phyloP scores from a whole-genome alignment of 2,797 vertebrate genomes.

The Ambastaia sidthimunki region DNA sequence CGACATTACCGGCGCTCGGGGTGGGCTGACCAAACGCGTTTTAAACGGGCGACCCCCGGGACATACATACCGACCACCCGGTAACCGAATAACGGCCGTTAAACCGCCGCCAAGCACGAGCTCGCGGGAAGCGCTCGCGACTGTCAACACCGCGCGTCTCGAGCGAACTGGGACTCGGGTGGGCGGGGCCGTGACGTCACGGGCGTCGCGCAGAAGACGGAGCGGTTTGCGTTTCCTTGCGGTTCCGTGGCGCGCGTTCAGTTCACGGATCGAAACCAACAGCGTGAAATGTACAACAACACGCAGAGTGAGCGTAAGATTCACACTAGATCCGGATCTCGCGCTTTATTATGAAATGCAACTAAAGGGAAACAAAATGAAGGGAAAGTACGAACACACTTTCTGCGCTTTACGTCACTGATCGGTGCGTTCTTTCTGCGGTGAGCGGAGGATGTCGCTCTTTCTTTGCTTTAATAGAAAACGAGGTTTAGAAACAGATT shows the following conservation, averaged over 20 bases:
- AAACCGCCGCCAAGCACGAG: slow-evolving; percentile 30
- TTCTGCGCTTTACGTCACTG: slow-evolving; percentile 28
- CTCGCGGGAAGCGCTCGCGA: slow-evolving; percentile 48
- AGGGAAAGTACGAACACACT: background rate
- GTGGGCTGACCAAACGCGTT: background rate
- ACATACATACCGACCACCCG: background rate
- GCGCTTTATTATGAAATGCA: too few relatives aligned
- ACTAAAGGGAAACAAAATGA: background rate
- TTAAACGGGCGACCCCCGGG: background rate
- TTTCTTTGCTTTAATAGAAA: background rate
- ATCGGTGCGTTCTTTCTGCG: background rate
- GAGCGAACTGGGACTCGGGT: slow-evolving; percentile 69
- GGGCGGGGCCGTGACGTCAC: slow-evolving; percentile 62
- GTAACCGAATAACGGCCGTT: slow-evolving; percentile 35
- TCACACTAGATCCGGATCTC: too few relatives aligned
- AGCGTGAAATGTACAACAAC: too few relatives aligned
- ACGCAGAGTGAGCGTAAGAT: too few relatives aligned
- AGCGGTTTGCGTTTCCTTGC: background rate
- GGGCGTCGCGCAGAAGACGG: background rate
- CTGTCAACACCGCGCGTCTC: slow-evolving; percentile 69
- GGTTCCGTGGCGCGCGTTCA: too few relatives aligned
- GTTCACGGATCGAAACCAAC: too few relatives aligned
- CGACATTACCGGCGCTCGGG: slow-evolving; percentile 16
- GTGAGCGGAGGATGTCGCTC: slow-evolving; percentile 15
- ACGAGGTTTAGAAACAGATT: background rate